Conservation (phyloP, 1,140 invertebrate species). For the Mercenaria mercenaria region DNA sequence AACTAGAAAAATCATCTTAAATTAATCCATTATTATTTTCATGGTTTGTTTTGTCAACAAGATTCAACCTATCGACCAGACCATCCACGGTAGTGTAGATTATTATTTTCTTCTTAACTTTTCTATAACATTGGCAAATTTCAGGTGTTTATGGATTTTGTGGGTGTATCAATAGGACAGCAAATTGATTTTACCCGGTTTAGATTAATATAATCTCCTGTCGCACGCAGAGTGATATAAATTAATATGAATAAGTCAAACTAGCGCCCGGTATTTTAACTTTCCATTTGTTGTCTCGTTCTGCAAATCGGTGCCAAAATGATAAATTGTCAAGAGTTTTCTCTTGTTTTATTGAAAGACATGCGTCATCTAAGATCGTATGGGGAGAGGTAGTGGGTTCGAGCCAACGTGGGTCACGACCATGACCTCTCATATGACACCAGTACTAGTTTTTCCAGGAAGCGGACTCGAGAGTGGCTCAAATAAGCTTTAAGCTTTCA, state of each 20-base stretch:
- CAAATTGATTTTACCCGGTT: conserved; percentile 5
- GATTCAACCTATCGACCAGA: neutral
- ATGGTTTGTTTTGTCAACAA: neutral
- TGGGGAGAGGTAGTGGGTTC: too few relatives aligned
- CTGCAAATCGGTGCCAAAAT: neutral
- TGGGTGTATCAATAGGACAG: neutral
- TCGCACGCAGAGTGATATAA: neutral
- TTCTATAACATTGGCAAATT: neutral
- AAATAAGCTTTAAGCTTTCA: too few relatives aligned
- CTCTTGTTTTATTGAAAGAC: too few relatives aligned
- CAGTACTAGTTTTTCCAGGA: too few relatives aligned
- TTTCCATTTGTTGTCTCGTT: neutral
- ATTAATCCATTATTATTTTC: neutral
- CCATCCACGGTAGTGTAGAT: neutral
- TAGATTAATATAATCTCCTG: neutral
- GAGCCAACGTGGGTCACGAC: too few relatives aligned
- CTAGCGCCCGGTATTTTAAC: neutral
- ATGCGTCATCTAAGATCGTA: too few relatives aligned
- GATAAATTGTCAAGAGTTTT: too few relatives aligned
- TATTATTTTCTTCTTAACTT: conserved; percentile 29
- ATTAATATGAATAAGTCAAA: neutral
- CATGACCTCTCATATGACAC: too few relatives aligned
- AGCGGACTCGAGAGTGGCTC: too few relatives aligned
- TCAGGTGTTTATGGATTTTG: conserved; percentile 4
- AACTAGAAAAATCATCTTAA: neutral